Evolutionary conservation across 2,797 vertebrate genomes (phyloP), one percentile per base, ranked within the genome.

Genomic region (Notoglanidium macrostoma): DNA sequence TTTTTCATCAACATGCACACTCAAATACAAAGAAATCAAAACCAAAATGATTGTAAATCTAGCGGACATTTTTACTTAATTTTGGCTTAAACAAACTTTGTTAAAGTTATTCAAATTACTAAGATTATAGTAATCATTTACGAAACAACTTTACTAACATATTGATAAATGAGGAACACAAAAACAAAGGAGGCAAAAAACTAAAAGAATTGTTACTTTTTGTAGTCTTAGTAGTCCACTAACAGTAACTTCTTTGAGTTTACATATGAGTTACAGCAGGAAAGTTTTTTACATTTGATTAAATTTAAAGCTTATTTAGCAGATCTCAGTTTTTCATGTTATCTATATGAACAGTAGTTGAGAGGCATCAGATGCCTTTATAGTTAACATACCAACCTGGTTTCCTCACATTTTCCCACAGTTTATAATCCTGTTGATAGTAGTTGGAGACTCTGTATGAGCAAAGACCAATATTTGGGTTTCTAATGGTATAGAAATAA

Each of bases 381-480:
- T 26, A 73, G 40, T 46, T 46, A 46, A 46, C 40, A 11, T 44
- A 11, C 5, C 3, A 6, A 74, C 5, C 7, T 40, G 3, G 6
- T 35, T 74, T 46, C 21, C 44, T 1, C 0, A n/a, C 0, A 6
- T 74, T 40, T 40, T 40, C 40, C 40, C 40, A 40, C 40, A 40
- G 40, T 86, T 81, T 72, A 84, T 83, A 84, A 68, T 80, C 40
- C 29, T 40, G 46, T 3, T 78, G 55, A 57, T 51, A 26, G 63
- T 61, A 51, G 70, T 65, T 83, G 61, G 23, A 89, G 51, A 67
- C 59, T 88, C 87, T 83, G 72, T 21, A 44, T 73, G 21, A 44
- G 40, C 3, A 44, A 23, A 44, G 5, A 23, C 57, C n/a, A 14
- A 67, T 17, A 49, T 26, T 7, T 3, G 35, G 35, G 23, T 72